phyloP scores from a whole-genome alignment of 2,797 vertebrate genomes.

The Orestias chungarensis region DNA sequence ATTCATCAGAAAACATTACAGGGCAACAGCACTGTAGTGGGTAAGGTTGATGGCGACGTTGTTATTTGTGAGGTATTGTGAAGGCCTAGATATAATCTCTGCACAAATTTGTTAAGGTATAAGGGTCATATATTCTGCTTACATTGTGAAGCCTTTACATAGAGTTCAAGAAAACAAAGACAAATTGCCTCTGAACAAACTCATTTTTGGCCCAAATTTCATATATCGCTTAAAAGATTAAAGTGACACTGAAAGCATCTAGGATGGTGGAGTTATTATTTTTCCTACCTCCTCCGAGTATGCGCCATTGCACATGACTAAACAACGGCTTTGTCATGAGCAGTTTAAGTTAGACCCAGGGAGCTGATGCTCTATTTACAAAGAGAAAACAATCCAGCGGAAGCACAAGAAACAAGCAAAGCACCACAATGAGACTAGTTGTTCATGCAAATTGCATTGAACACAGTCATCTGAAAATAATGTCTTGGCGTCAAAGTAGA shows the following conservation, averaged over 20 bases:
- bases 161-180: background rate
- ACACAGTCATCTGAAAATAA: slow-evolving; percentile 47
- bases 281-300: background rate
- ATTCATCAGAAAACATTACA: slow-evolving; percentile 21
- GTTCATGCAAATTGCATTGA: slow-evolving; percentile 48
- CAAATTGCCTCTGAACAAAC: background rate
- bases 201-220: background rate
- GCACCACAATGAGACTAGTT: slow-evolving; percentile 33
- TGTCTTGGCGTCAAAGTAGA: slow-evolving; percentile 49
- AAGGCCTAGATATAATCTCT: slow-evolving; percentile 8
- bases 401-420: slow-evolving; percentile 1
- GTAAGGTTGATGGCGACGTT: slow-evolving; percentile 12
- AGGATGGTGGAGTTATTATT: background rate
- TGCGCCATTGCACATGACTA: background rate
- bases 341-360: slow-evolving; percentile 1
- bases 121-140: background rate
- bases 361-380: slow-evolving; percentile 7
- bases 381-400: slow-evolving; percentile 8
- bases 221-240: background rate
- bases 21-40: slow-evolving; percentile 20
- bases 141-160: background rate
- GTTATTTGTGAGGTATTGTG: background rate
- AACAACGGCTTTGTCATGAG: background rate
- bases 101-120: slow-evolving; percentile 9
- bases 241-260: slow-evolving; percentile 2